These are phyloP conservation scores for Pteria penguin DNA, from an alignment of 2,888 invertebrate species.

Conservation along the genomic window DNA sequence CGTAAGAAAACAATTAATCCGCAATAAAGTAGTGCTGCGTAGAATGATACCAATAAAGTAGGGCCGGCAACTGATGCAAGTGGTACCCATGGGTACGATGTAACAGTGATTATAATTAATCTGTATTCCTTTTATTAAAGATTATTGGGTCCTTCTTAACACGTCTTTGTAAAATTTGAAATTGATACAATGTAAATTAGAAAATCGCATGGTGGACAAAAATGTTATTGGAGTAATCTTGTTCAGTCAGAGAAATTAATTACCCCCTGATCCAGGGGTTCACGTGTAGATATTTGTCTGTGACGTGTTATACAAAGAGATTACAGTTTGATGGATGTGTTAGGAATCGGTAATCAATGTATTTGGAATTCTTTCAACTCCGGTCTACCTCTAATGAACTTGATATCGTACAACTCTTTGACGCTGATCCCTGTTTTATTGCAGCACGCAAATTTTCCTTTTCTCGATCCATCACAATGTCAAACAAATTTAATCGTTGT, in stretches of 20 bases:
- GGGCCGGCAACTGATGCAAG: constrained; percentile 14
- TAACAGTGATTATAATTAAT: constrained; percentile 39
- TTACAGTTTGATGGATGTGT: constrained; percentile 36
- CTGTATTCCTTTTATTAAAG: constrained; percentile 34
- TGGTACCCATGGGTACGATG: constrained; percentile 26
- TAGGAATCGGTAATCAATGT: constrained; percentile 34
- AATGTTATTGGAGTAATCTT: constrained; percentile 30
- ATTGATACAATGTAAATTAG: constrained; percentile 40
- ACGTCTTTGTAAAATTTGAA: constrained; percentile 36
- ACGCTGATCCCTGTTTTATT: constrained; percentile 31
- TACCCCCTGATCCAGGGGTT: constrained; percentile 26
- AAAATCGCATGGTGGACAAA: constrained; percentile 40
- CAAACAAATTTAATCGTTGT: constrained; percentile 38
- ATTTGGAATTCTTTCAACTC: constrained; percentile 37
- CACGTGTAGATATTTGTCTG: constrained; percentile 43
- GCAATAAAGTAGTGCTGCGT: constrained; percentile 31
- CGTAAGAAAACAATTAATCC: constrained; percentile 36
- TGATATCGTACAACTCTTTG: constrained; percentile 11
- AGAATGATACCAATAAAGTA: constrained; percentile 37
- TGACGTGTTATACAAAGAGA: constrained; percentile 46
- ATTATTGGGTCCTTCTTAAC: constrained; percentile 36
- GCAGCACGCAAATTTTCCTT: constrained; percentile 32
- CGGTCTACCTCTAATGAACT: constrained; percentile 40
- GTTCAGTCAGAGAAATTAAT: constrained; percentile 36
- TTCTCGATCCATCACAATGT: constrained; percentile 39